Evolutionary conservation across 2,888 invertebrate species (phyloP), one percentile per base, ranked within the genome.

Genomic region (Neoitamus cyanurus): DNA sequence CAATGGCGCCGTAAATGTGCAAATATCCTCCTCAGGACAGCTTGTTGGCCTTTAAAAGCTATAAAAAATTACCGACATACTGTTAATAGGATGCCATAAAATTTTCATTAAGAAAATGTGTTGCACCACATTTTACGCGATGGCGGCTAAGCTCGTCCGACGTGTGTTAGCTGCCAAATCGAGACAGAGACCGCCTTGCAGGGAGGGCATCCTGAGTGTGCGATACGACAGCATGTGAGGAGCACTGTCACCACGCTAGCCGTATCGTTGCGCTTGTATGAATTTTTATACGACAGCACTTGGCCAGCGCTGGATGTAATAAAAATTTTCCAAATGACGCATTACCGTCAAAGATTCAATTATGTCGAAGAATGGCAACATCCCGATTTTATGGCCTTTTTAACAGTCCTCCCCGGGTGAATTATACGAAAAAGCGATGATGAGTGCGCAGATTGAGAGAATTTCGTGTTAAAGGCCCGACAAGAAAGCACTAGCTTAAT

Each of bases 71-170:
- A 82, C 82, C 82, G 36, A 31, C 82, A 69, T 37, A 82, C 69
- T 69, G 82, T 82, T 82, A 82, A 82, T 82, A 82, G 69, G 85
- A 84, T 84, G 85, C 87, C 86, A 87, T 88, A 87, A 87, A 87
- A 87, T 87, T 86, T 88, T 88, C 87, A 88, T 88, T 88, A 88
- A 88, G 87, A 87, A 87, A 87, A 88, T 87, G 87, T 87, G 87
- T 87, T 88, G 87, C 87, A 87, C 87, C 85, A 82, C 36, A 82
- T 69, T 82, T 82, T 69, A 69, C 36, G 30, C 82, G n/a, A n/a
- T n/a, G 69, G n/a, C 82, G 68, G 68, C 82, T 82, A 69, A 82
- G 36, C 82, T 69, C 37, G 31, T 82, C 37, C 20, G 75, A 13
- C 31, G 28, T 2, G 30, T 25, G 68, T n/a, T 70, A 15, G 6